Percentiles rank a stretch among this genome's conserved stretches.
Evolutionary conservation across 2,888 invertebrate genomes (phyloP).

Genomic region (Drosophila flavopinicola): DNA sequence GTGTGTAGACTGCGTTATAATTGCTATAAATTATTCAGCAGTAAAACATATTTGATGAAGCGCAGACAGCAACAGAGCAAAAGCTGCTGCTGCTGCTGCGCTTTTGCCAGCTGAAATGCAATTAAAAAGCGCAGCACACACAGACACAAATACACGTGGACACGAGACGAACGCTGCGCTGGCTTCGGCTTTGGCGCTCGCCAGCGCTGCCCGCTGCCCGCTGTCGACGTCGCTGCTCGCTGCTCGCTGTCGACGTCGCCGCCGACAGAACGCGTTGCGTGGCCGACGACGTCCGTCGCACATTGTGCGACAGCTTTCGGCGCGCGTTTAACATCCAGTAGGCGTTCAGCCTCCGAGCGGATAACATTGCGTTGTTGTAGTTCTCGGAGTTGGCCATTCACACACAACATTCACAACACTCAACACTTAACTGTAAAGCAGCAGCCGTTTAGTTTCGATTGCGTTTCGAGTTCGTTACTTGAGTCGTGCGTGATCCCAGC

Average conservation of each 20-base stretch:
- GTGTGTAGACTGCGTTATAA: constrained; percentile 75
- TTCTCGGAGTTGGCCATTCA: constrained; percentile 66
- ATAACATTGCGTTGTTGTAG: constrained; percentile 82
- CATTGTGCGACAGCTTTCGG: constrained; percentile 70
- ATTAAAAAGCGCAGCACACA: constrained; percentile 64
- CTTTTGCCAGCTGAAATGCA: constrained; percentile 72
- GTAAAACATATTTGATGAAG: constrained; percentile 64
- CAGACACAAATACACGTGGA: neutral
- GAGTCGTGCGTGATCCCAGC: constrained; percentile 26
- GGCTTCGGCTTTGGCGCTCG: constrained; percentile 12
- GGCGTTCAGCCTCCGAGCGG: constrained; percentile 85
- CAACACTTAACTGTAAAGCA: constrained; percentile 25
- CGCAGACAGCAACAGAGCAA: constrained; percentile 28
- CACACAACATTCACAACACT: constrained; percentile 14
- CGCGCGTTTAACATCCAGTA: constrained; percentile 81
- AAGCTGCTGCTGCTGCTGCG: constrained; percentile 53
- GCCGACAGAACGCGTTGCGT: constrained; percentile 42
- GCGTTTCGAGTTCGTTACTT: constrained; percentile 32
- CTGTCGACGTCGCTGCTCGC: constrained; percentile 12
- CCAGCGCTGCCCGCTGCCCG: constrained; percentile 10
- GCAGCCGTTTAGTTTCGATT: constrained; percentile 15
- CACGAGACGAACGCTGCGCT: neutral
- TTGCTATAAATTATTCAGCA: constrained; percentile 72
- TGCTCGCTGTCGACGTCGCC: constrained; percentile 10
- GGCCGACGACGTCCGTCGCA: constrained; percentile 39